Evolutionary conservation across 2,888 invertebrate species (phyloP).

Genomic region (Himalopsyche anomala): DNA sequence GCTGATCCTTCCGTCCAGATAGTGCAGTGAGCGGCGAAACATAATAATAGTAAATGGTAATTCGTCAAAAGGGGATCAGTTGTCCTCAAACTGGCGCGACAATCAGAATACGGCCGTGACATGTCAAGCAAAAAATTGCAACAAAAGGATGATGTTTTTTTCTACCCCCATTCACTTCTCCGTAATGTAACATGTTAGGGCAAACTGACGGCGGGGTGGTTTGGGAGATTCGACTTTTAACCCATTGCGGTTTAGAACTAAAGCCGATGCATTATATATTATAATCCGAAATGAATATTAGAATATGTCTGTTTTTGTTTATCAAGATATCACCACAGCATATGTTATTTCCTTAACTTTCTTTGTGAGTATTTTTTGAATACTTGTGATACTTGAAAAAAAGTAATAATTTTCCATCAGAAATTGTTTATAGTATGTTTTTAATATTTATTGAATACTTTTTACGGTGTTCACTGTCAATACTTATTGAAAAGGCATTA

Average conservation of each 20-base stretch:
- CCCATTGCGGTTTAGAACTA: background rate
- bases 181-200: constrained; percentile 48
- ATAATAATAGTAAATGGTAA: constrained; percentile 56
- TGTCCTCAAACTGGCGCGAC: constrained; percentile 63
- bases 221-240: constrained; percentile 16
- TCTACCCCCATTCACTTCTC: constrained; percentile 49
- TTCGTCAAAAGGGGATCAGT: constrained; percentile 62
- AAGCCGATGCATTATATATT: too few relatives aligned
- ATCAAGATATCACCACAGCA: too few relatives aligned
- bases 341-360: too few relatives aligned
- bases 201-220: constrained; percentile 48
- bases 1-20: background rate
- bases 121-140: constrained; percentile 66
- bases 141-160: constrained; percentile 63
- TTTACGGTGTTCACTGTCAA: too few relatives aligned
- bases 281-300: too few relatives aligned
- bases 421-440: too few relatives aligned
- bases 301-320: too few relatives aligned
- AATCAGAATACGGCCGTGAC: constrained; percentile 62
- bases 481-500: too few relatives aligned
- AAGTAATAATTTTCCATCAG: too few relatives aligned
- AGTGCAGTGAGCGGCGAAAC: constrained; percentile 31
- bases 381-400: too few relatives aligned
- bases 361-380: too few relatives aligned
- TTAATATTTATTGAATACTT: too few relatives aligned